phyloP scores from a whole-genome alignment of 2,888 invertebrate genomes.

The Cantharis flavilabris region DNA sequence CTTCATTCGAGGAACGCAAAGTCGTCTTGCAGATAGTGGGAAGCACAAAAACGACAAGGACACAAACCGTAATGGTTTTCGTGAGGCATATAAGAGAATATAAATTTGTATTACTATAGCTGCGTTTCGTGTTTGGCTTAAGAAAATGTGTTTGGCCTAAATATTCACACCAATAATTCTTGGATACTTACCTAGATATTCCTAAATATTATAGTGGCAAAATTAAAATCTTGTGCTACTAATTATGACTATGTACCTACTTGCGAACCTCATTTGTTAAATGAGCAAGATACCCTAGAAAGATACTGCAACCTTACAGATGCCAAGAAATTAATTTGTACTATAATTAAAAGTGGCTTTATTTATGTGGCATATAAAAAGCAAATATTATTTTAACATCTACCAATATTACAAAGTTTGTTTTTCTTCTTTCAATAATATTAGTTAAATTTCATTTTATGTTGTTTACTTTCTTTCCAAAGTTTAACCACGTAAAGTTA shows the following conservation, averaged over 20 bases:
- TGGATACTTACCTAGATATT: not conserved
- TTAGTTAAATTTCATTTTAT: not conserved
- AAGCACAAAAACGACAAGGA: not conserved
- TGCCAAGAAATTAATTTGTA: not conserved
- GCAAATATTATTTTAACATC: not conserved
- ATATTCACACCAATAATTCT: slow-evolving; percentile 3
- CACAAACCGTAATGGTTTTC: slow-evolving; percentile 9
- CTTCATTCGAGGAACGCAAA: not conserved
- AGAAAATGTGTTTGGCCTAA: slow-evolving; percentile 7
- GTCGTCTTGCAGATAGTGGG: not conserved
- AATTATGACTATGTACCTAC: not conserved
- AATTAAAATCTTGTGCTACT: not conserved
- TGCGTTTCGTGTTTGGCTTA: slow-evolving; percentile 6
- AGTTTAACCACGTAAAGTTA: not conserved
- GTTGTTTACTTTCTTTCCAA: not conserved
- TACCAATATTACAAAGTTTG: not conserved
- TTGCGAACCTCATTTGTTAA: not conserved
- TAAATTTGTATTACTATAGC: slow-evolving; percentile 18
- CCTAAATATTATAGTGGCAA: not conserved
- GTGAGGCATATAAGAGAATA: slow-evolving; percentile 14
- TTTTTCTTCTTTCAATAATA: not conserved
- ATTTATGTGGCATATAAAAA: not conserved
- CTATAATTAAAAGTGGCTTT: not conserved
- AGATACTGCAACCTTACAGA: not conserved
- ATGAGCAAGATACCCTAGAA: not conserved